Conservation (phyloP, 92 coral and sea anemone genomes). For the Chrysogorgia sp. region DNA sequence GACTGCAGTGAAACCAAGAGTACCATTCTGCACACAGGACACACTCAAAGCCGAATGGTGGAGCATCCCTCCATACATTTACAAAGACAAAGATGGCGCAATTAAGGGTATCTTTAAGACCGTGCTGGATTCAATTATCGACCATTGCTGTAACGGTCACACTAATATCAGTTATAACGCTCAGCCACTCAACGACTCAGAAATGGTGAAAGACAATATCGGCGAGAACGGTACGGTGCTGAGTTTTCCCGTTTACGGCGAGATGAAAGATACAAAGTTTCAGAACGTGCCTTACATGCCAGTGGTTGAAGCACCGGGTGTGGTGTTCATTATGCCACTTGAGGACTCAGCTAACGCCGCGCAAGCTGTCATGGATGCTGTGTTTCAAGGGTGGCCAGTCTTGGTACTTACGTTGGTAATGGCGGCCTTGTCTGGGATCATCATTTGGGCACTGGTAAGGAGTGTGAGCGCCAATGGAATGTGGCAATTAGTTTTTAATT, state of each 20-base stretch:
- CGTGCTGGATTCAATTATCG: constrained; percentile 61
- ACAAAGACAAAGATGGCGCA: constrained; percentile 44
- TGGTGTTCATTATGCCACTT: constrained; percentile 84
- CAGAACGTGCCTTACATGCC: constrained; percentile 89
- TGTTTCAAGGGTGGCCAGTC: constrained; percentile 99
- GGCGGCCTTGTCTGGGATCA: constrained; percentile 98
- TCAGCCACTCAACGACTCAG: constrained; percentile 85
- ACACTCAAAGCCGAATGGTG: constrained; percentile 89
- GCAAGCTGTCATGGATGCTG: constrained; percentile 97
- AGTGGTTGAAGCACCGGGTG: constrained; percentile 97
- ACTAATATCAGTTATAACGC: constrained; percentile 72
- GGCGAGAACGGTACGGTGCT: constrained; percentile 75
- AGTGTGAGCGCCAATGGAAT: background rate
- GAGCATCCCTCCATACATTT: constrained; percentile 93
- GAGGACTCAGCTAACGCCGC: constrained; percentile 96
- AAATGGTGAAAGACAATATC: constrained; percentile 87
- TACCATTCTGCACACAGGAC: background rate
- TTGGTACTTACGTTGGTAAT: constrained; percentile 87
- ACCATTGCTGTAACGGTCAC: constrained; percentile 15
- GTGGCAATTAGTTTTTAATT: background rate
- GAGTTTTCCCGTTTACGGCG: constrained; percentile 95
- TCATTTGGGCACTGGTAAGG: constrained; percentile 97
- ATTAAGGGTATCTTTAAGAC: constrained; percentile 56
- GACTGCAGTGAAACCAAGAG: background rate
- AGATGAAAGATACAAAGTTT: constrained; percentile 88